Conservation (phyloP, 1,140 invertebrate species). For the Euwallacea fornicatus region DNA sequence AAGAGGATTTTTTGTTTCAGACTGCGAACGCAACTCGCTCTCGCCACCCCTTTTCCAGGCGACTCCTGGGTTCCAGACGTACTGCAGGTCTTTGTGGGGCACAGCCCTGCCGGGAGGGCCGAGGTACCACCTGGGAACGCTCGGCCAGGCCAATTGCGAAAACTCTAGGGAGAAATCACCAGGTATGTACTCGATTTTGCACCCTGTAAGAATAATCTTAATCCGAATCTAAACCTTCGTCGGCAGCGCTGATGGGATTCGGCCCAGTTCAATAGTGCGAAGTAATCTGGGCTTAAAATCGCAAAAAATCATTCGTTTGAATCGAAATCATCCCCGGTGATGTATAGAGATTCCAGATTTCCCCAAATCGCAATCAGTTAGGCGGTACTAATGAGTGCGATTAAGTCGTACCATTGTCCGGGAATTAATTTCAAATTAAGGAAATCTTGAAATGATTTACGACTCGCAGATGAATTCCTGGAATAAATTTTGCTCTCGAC, state of each 20-base stretch:
- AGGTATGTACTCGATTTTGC: slow-evolving; percentile 24
- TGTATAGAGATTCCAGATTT: not conserved
- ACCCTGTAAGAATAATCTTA: not conserved
- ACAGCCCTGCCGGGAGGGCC: slow-evolving; percentile 46
- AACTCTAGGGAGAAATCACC: slow-evolving; percentile 44
- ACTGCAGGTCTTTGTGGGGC: slow-evolving; percentile 50
- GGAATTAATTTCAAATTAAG: slow-evolving; percentile 6
- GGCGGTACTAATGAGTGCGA: not conserved
- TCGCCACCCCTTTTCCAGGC: slow-evolving; percentile 48
- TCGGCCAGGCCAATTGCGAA: slow-evolving; percentile 38
- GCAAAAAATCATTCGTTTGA: too few species aligned
- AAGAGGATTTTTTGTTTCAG: slow-evolving; percentile 39
- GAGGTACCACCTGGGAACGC: slow-evolving; percentile 46
- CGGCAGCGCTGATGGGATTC: too few species aligned
- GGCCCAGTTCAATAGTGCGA: too few species aligned
- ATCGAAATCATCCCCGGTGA: too few species aligned
- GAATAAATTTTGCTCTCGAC: too few species aligned
- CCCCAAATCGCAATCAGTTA: not conserved
- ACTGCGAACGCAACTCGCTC: slow-evolving; percentile 37
- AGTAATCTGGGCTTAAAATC: too few species aligned
- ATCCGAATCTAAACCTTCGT: too few species aligned
- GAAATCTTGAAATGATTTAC: not conserved
- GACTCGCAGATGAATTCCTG: too few species aligned
- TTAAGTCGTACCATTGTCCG: slow-evolving; percentile 1
- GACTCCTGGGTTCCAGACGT: slow-evolving; percentile 46